Base-by-base conservation (phyloP, 1,140 invertebrate genomes). In the Harpegnathos saltator region DNA sequence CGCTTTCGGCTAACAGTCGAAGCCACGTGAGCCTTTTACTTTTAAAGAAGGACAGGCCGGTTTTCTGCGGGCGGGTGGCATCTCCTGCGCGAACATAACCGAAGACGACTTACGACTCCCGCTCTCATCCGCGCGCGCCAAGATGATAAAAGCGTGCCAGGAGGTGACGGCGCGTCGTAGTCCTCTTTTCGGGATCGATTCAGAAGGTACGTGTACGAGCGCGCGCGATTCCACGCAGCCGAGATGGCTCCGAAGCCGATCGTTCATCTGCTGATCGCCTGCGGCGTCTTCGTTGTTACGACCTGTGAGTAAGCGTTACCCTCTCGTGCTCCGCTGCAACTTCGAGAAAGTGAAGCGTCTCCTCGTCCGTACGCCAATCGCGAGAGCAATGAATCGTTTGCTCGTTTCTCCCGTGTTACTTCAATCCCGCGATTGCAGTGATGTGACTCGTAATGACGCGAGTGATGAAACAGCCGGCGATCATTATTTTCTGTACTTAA, bases 131-230 rank as follows among this genome's bases (percentile, higher is more conserved):
- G 19, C 22, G 48, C 24, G 59, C 48, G 48, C 74, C 24, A 73
- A 92, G 91, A 88, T 93, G 88, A 92, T 93, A 93, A 93, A 93
- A 93, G 91, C 85, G 86, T 68, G 84, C 63, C 68, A 86, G 83
- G 83, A 84, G 75, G 83, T 88, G 75, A 63, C 87, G 81, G 65
- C 81, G 82, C 73, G 82, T 89, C 88, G 84, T 91, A 92, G 92
- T 92, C 86, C 71, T 80, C 66, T 63, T 85, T 91, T 92, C 73
- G 88, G 85, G 84, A 89, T 88, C 85, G 85, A 68, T 11, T 62
- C 50, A 68, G 72, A 83, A 84, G 24, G 78, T 80, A 78, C 59
- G 73, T 65, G 44, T 1, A 63, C 62, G 33, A 22, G 65, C 1
- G 50, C 75, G 74, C 72, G 62, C 73, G 26, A 73, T 24, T 63